phyloP scores from a whole-genome alignment of 2,888 invertebrate genomes.

The Halictus quadricinctus region DNA sequence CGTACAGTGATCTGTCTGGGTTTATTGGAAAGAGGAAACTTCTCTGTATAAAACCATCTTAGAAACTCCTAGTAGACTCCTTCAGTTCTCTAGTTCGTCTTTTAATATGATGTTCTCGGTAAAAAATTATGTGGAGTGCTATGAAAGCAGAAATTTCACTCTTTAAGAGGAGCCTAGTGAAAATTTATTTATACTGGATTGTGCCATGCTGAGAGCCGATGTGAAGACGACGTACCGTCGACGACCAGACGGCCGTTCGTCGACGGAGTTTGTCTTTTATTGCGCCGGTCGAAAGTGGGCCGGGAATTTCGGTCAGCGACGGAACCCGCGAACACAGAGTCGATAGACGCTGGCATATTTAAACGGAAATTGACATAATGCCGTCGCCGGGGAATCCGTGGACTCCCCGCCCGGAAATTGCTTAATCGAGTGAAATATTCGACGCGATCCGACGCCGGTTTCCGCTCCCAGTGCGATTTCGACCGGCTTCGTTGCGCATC shows the following conservation, averaged over 20 bases:
- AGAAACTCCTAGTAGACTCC: neutral
- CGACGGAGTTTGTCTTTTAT: conserved; percentile 33
- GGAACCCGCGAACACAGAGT: conserved; percentile 4
- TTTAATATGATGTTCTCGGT: too few species aligned
- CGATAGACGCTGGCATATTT: conserved; percentile 15
- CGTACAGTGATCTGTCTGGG: neutral
- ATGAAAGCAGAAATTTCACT: neutral
- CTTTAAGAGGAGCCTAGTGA: neutral
- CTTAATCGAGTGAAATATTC: conserved; percentile 14
- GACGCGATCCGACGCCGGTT: neutral
- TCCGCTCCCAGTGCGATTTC: neutral
- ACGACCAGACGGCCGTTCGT: neutral
- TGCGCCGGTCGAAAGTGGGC: conserved; percentile 28
- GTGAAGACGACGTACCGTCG: conserved; percentile 3
- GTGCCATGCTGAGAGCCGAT: neutral
- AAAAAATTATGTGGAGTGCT: neutral
- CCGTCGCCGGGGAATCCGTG: conserved; percentile 1
- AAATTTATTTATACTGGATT: neutral
- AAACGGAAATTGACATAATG: conserved; percentile 15
- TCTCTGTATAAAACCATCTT: neutral
- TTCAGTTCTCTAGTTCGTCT: neutral
- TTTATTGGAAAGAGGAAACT: neutral
- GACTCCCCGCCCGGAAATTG: neutral
- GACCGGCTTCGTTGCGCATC: neutral
- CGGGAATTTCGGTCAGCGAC: conserved; percentile 43